Base-by-base conservation (phyloP, 2,113 vertebrate genomes). In the Psammodynastes pulverulentus region DNA sequence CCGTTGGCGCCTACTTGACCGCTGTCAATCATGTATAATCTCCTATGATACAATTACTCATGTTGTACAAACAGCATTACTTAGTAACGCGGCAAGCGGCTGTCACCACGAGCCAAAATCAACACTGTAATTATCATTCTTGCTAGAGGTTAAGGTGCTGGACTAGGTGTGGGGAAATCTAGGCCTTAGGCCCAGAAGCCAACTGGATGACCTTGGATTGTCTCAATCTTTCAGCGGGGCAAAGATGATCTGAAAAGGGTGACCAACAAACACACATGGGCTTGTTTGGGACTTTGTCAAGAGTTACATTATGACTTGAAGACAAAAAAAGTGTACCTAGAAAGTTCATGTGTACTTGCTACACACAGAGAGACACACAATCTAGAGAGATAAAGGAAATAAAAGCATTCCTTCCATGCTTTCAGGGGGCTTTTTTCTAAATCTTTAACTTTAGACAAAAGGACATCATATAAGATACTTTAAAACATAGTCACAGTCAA, bases 241-340 rank as follows among this genome's bases (percentile, higher is more conserved):
- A 34, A 34, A 67, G 4, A n/a, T 2, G 3, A 1, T 4, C 3
- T 1, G 9, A 29, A n/a, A 67, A 67, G 12, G 29, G 0, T 5
- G 58, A 29, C 10, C 58, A 67, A n/a, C 29, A 17, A 34, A 72
- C n/a, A 17, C 6, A 6, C 15, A 7, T 7, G 15, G 15, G 17
- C 67, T 79, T 39, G 67, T 79, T 17, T 19, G 17, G 67, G n/a
- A n/a, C n/a, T n/a, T 17, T 79, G 67, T 39, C 67, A 8, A 79
- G 67, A 79, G 34, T 39, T 15, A 79, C 67, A 19, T 79, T 17
- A 39, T 0, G 0, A 72, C n/a, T 39, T 79, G 34, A n/a, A 39
- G 17, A 15, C 62, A 79, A 79, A 23, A 39, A 15, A 7, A 1
- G 34, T 7, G 8, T 79, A 34, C 12, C n/a, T 72, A 72, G 13